Evolutionary conservation across 1,140 invertebrate species (phyloP), one percentile per base, ranked within the genome.

Genomic region (Rhopalosiphum padi): DNA sequence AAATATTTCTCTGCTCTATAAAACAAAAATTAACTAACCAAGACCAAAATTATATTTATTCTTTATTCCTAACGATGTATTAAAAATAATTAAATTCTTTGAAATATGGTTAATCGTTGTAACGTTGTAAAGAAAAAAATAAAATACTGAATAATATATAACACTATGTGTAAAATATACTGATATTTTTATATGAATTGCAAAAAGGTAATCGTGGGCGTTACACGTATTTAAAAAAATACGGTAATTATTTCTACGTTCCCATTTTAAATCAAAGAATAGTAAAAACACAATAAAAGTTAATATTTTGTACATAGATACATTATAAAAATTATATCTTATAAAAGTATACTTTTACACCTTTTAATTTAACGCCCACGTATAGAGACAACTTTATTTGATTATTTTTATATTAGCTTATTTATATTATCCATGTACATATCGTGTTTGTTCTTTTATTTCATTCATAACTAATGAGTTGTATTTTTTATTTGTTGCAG

Each of bases 401-500:
- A 30, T 60, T 77, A 77, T 77, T 77, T 77, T 77, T 77, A 18
- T n/a, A 30, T 35, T 77, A 77, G 30, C 15, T 77, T 77, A n/a
- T 82, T 37, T 82, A 37, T 35, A 82, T 82, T 0, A 83, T 37
- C 37, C n/a, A 35, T 18, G 5, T 83, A 18, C 77, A 83, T 82
- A 37, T 83, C 7, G n/a, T 41, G 15, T 48, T 35, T 88, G 18
- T 88, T 48, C 11, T 77, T 87, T 88, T 88, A 88, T 21, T 88
- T 88, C n/a, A 51, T 51, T 48, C 6, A 11, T 25, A 53, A 89
- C 51, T 89, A 55, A 89, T 55, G 15, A 37, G 25, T 89, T 37
- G 53, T 15, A 41, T 55, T 30, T 87, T 87, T 55, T 37, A 15
- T 89, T 53, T 89, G 88, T 89, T 89, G 2, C 51, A 89, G 88